Evolutionary conservation across 2,797 vertebrate genomes (phyloP).

Genomic region (Lates japonicus): DNA sequence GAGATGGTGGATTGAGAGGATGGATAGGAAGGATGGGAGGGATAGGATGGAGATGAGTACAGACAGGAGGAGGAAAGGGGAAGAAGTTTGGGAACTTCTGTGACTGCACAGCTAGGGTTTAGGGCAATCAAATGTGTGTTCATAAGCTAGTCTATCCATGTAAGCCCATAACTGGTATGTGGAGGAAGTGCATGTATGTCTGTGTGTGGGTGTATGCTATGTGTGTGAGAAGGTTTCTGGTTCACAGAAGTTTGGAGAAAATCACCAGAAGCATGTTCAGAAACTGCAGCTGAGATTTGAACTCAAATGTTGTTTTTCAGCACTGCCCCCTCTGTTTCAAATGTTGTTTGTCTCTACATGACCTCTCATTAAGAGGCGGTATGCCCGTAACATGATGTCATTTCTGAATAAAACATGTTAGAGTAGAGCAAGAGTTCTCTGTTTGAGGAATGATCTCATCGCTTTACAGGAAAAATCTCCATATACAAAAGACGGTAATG

Average conservation of each 20-base stretch:
- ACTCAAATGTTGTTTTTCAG: slow-evolving; percentile 21
- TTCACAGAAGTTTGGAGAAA: slow-evolving; percentile 76
- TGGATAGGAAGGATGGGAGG: slow-evolving; percentile 38
- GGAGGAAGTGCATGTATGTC: slow-evolving; percentile 36
- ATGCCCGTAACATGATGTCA: slow-evolving; percentile 80
- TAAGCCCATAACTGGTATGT: slow-evolving; percentile 60
- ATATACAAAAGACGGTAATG: slow-evolving; percentile 43
- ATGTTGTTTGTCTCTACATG: slow-evolving; percentile 45
- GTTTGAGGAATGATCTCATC: slow-evolving; percentile 73
- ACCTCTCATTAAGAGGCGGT: slow-evolving; percentile 66
- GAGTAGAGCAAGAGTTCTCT: slow-evolving; percentile 54
- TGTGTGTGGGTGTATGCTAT: slow-evolving; percentile 69
- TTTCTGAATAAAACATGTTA: slow-evolving; percentile 80
- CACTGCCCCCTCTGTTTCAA: slow-evolving; percentile 1
- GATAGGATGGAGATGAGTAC: slow-evolving; percentile 48
- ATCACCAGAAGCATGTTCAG: slow-evolving; percentile 76
- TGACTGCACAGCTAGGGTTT: slow-evolving; percentile 67
- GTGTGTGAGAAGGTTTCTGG: slow-evolving; percentile 75
- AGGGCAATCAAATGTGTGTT: slow-evolving; percentile 70
- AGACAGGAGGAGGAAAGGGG: slow-evolving; percentile 78
- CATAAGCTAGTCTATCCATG: slow-evolving; percentile 61
- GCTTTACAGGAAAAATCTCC: slow-evolving; percentile 57
- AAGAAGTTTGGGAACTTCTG: slow-evolving; percentile 73
- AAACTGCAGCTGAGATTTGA: slow-evolving; percentile 51
- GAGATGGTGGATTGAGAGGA: slow-evolving; percentile 51